phyloP scores from a whole-genome alignment of 2,113 vertebrate species.

The Trochalopteron elliotii region DNA sequence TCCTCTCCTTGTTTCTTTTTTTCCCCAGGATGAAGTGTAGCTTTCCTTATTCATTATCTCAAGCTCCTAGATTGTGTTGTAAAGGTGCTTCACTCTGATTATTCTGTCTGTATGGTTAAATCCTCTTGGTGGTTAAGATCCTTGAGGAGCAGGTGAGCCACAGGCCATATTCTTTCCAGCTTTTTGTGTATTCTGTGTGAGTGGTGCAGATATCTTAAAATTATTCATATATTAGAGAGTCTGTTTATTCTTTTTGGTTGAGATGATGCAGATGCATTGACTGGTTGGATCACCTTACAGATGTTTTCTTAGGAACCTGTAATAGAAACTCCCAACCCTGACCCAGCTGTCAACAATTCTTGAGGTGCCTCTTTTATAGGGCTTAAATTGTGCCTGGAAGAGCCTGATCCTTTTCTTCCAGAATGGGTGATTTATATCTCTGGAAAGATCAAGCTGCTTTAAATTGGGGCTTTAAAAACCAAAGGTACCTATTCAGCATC shows the following conservation, averaged over 20 bases:
- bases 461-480: not conserved
- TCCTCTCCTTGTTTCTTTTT: not conserved
- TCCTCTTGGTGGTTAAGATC: not conserved
- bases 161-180: not conserved
- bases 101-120: not conserved
- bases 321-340: not conserved
- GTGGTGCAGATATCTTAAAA: not conserved
- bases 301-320: not conserved
- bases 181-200: not conserved
- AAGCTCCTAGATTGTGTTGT: not conserved
- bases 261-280: not conserved
- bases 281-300: not conserved
- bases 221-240: not conserved
- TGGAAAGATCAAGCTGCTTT: not conserved
- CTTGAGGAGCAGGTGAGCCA: not conserved
- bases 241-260: not conserved
- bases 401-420: not conserved
- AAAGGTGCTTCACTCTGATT: not conserved
- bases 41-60: not conserved
- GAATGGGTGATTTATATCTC: not conserved
- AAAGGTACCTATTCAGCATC: not conserved
- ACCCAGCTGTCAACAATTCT: not conserved
- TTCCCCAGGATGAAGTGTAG: not conserved
- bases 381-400: not conserved
- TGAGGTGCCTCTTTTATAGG: not conserved